phyloP scores from a whole-genome alignment of 2,113 vertebrate species.

The Onychorhynchus coronatus region DNA sequence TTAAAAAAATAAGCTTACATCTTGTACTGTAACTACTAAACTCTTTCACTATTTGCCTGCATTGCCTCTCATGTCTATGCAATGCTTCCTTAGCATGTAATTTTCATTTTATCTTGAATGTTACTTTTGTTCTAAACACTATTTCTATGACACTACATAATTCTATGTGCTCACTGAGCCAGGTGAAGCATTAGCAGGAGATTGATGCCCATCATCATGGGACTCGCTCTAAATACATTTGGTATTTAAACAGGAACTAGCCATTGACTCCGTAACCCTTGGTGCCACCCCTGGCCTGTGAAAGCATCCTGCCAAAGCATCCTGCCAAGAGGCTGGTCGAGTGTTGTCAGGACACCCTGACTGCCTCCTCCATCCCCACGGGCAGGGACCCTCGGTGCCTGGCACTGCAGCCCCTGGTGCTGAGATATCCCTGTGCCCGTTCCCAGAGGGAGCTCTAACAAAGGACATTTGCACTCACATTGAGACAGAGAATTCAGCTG shows the following conservation, averaged over 20 bases:
- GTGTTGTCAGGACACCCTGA: constrained; percentile 79
- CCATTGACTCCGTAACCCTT: constrained; percentile 84
- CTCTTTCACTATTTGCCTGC: neutral
- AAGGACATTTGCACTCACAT: constrained; percentile 73
- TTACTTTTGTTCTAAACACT: neutral
- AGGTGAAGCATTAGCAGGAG: constrained; percentile 80
- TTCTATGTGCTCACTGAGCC: constrained; percentile 64
- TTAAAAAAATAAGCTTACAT: neutral
- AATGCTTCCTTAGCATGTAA: neutral
- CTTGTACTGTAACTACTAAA: neutral
- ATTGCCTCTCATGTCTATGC: neutral
- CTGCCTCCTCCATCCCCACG: constrained; percentile 79
- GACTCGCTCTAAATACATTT: constrained; percentile 75
- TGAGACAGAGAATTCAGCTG: constrained; percentile 69
- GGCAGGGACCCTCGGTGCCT: constrained; percentile 84
- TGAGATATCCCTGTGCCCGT: constrained; percentile 82
- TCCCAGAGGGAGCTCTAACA: constrained; percentile 74
- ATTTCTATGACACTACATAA: neutral
- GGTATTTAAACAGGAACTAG: constrained; percentile 84
- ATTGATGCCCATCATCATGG: constrained; percentile 74
- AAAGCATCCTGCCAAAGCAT: constrained; percentile 69
- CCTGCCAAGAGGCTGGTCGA: constrained; percentile 80
- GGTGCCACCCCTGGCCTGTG: constrained; percentile 72
- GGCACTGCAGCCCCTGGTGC: constrained; percentile 76
- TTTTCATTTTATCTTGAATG: constrained; percentile 19